Base-by-base conservation (phyloP, 92 coral and sea anemone species). In the Porites rus region DNA sequence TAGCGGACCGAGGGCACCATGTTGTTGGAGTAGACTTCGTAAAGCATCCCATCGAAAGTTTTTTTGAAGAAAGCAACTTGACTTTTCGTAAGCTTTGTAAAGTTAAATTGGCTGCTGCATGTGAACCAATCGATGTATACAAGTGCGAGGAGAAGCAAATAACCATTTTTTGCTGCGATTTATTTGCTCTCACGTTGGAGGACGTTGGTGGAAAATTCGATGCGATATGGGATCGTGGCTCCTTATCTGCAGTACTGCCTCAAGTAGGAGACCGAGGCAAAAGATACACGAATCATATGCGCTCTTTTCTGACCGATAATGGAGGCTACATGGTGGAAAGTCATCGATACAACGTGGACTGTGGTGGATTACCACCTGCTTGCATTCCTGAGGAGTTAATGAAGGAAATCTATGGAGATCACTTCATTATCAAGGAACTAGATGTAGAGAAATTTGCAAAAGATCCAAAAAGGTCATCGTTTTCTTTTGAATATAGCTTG, bases 1-100 rank as follows among this genome's bases (percentile, higher is more conserved):
- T 94, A 25, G 95, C 92, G 2, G 98, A 94, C 56, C 80, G 90
- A 72, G 95, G 98, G 16, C 92, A 89, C 66, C 78, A 73, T 16
- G 94, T 94, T 20, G 91, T 94, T 17, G 98, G 95, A 8, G 87
- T 94, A 7, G 98, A 94, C 67, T 74, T 83, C 22, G 92, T 87
- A 10, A 79, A 89, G 85, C 68, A 63, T 52, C 89, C 83, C 3
- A 86, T 92, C 19, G 86, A 87, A 69, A 79, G 65, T 10, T 94
- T 92, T 74, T 94, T 90, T 69, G 31, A 85, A 46, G 95, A 94
- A 66, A 90, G 90, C 68, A 94, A 25, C 78, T 56, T 94, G n/a
- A 71, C 83, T 11, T 94, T 72, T 65, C 38, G 6, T 3, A 38
- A 38, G 46, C 46, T 38, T 38, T 38, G 5, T 38, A 38, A 38